A percentile compares a stretch with the other conserved stretches of the same genome.
phyloP scores from a whole-genome alignment of 1,140 invertebrate species.

The Cydia strobilella region DNA sequence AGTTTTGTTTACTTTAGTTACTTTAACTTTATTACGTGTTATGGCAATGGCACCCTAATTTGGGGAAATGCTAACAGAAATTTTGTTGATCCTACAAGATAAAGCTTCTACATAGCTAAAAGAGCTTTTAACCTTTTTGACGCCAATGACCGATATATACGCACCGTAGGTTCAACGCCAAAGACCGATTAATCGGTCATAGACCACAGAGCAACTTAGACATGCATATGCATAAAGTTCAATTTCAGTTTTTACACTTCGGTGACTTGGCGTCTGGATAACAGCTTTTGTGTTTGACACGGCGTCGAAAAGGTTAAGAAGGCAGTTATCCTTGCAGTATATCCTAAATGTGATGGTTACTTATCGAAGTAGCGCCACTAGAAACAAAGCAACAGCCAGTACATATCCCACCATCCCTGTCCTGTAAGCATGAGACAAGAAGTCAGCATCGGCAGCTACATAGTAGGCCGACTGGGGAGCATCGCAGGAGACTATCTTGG shows the following conservation, averaged over 20 bases:
- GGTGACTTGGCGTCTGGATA: too few species aligned
- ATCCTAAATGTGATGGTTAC: not conserved
- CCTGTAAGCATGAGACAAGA: constrained; percentile 59
- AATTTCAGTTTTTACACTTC: too few species aligned
- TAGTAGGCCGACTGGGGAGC: constrained; percentile 67
- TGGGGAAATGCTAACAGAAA: not conserved
- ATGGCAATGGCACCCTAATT: not conserved
- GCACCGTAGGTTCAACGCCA: too few species aligned
- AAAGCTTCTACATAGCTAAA: too few species aligned
- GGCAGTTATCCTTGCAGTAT: not conserved
- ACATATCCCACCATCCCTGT: constrained; percentile 45
- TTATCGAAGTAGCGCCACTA: constrained; percentile 54
- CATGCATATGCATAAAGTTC: too few species aligned
- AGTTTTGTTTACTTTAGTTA: not conserved
- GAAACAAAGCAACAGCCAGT: constrained; percentile 50
- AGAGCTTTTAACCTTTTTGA: too few species aligned
- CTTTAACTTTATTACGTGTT: not conserved
- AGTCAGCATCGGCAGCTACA: constrained; percentile 67
- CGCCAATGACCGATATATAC: too few species aligned
- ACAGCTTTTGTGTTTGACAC: too few species aligned
- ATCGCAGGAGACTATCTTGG: constrained; percentile 68
- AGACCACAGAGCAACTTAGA: too few species aligned
- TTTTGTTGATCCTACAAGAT: too few species aligned
- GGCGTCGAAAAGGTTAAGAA: too few species aligned
- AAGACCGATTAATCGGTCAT: too few species aligned